Percentiles rank a stretch among this genome's conserved stretches.
phyloP scores from a whole-genome alignment of 2,113 vertebrate genomes.

The Oncorhynchus nerka region DNA sequence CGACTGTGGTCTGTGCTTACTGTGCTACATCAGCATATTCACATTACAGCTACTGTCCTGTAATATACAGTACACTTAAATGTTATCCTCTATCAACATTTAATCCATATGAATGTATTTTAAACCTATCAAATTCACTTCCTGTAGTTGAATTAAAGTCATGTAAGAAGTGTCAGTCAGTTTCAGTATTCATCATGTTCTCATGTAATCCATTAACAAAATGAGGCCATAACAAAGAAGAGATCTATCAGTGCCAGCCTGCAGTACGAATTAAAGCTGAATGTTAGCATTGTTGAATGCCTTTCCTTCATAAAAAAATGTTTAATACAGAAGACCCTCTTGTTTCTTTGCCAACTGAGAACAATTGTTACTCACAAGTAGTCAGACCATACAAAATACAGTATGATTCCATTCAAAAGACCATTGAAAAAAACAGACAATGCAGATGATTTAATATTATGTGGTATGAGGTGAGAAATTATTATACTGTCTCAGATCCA shows the following conservation, averaged over 20 bases:
- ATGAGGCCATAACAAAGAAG: background rate
- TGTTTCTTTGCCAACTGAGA: background rate
- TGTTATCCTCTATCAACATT: background rate
- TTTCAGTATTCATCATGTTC: background rate
- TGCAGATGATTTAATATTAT: background rate
- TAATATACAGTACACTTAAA: background rate
- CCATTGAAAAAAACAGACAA: background rate
- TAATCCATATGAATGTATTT: background rate
- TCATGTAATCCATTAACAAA: background rate
- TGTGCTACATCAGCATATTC: background rate
- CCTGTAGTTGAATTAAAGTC: background rate
- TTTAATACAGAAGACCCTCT: background rate
- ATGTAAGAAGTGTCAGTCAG: background rate
- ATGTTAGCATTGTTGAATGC: background rate
- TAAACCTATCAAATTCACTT: background rate
- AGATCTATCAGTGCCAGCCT: background rate
- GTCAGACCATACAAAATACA: background rate
- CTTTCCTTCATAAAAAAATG: background rate
- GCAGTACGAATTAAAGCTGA: background rate
- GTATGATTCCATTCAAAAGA: background rate
- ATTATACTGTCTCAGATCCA: slow-evolving; percentile 11
- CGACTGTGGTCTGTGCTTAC: background rate
- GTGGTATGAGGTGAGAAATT: slow-evolving; percentile 26
- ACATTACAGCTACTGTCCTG: background rate
- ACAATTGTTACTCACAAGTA: background rate